Evolutionary conservation across 2,113 vertebrate genomes (phyloP), one percentile per base, ranked within the genome.

Genomic region (Amblyornis subalaris): DNA sequence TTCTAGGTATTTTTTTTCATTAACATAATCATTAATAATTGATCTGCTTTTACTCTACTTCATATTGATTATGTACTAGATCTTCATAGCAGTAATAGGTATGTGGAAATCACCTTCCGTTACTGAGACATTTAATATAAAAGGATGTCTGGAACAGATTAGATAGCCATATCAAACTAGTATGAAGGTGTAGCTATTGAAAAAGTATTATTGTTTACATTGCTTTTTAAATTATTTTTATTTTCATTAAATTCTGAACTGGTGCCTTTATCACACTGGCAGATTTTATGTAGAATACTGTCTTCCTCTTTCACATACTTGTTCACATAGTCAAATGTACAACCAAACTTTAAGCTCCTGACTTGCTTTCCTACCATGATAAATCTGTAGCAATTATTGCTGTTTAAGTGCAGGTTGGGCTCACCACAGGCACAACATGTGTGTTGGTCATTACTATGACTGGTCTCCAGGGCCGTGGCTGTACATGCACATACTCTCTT

Each of bases 181-280:
- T 24, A 57, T 44, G 33, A 78, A 78, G 19, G 24, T 48, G 28
- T 36, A 81, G 65, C 9, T 69, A 47, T 50, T 57, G 60, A 77
- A 90, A 86, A 81, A 64, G 0, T 10, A 14, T 8, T 60, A 8
- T 19, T 77, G 16, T 57, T 60, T 71, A 47, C 44, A 14, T 24
- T 14, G 1, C 0, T 14, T 18, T 35, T n/a, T 20, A 38, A 38
- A 38, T 21, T 22, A 7, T 16, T 51, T 60, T 22, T 10, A 16
- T 50, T 62, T 80, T 80, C 65, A n/a, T 40, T 48, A 19, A n/a
- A 9, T 33, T 20, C 31, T 62, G 5, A 55, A 40, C n/a, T 79
- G 9, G 1, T 65, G 18, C 5, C 28, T 86, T 80, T 53, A 54
- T 35, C 48, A 62, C 22, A 88, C 10, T 7, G 15, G 45, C 21